phyloP scores from a whole-genome alignment of 2,113 vertebrate genomes.

The Noctilio leporinus region DNA sequence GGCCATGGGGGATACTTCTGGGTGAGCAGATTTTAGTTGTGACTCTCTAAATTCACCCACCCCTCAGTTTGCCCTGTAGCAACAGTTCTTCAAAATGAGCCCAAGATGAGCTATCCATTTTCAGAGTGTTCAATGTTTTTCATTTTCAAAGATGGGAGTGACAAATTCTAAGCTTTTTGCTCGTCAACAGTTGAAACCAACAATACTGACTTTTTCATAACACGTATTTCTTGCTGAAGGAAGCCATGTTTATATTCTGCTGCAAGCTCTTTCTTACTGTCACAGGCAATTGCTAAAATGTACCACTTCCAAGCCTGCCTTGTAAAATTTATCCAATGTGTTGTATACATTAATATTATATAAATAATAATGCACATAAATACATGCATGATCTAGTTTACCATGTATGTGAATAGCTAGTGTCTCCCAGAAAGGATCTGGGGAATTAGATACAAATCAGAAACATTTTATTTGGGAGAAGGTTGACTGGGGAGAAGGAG shows the following conservation, averaged over 20 bases:
- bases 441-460: neutral
- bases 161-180: neutral
- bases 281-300: neutral
- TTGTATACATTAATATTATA: neutral
- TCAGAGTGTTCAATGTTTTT: neutral
- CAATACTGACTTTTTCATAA: neutral
- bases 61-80: neutral
- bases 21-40: neutral
- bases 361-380: neutral
- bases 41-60: neutral
- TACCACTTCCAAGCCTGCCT: neutral
- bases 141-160: neutral
- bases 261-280: neutral
- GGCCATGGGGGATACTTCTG: neutral
- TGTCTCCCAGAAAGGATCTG: neutral
- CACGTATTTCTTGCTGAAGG: neutral
- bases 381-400: neutral
- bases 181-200: neutral
- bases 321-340: neutral
- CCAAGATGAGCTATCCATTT: neutral
- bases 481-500: neutral
- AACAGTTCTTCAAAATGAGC: neutral
- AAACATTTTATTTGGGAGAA: neutral
- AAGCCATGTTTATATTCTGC: neutral
- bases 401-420: neutral